phyloP scores from a whole-genome alignment of 2,888 invertebrate genomes.

The Eupeodes latifasciatus region DNA sequence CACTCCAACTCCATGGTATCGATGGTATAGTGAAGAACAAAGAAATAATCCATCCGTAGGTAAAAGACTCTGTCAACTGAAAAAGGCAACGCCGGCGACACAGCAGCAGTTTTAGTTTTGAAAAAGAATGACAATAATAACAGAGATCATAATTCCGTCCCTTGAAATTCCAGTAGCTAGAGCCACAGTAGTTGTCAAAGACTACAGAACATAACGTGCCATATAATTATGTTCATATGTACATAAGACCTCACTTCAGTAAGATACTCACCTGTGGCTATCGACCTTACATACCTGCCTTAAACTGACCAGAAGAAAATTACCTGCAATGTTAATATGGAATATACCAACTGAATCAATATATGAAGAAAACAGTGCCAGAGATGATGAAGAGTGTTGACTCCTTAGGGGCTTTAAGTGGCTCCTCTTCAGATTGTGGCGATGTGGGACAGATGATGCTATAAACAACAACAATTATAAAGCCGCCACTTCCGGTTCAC shows the following conservation, averaged over 20 bases:
- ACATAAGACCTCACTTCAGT: conserved; percentile 51
- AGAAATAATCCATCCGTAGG: conserved; percentile 2
- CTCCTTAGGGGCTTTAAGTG: conserved; percentile 32
- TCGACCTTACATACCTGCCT: conserved; percentile 11
- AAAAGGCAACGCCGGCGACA: background rate
- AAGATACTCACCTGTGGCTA: conserved; percentile 47
- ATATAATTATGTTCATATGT: conserved; percentile 45
- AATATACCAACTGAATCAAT: conserved; percentile 54
- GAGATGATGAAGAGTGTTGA: conserved; percentile 49
- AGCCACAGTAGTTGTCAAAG: conserved; percentile 27
- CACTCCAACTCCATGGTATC: background rate
- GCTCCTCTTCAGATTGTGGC: conserved; percentile 40
- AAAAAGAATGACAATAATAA: conserved; percentile 39
- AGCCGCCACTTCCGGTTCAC: conserved; percentile 59
- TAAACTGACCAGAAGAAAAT: conserved; percentile 21
- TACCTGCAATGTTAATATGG: conserved; percentile 30
- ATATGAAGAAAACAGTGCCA: background rate
- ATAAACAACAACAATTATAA: conserved; percentile 37
- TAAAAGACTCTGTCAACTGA: conserved; percentile 24
- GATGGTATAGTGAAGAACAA: conserved; percentile 21
- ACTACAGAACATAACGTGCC: conserved; percentile 8
- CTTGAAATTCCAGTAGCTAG: background rate
- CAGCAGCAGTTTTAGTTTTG: background rate
- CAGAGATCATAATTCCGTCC: conserved; percentile 28
- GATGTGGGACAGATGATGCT: conserved; percentile 33